A percentile compares a stretch with the other conserved stretches of the same genome.
These are phyloP conservation scores for Clarias platycephalus DNA, from an alignment of 2,797 vertebrate species.

Conservation along the genomic window DNA sequence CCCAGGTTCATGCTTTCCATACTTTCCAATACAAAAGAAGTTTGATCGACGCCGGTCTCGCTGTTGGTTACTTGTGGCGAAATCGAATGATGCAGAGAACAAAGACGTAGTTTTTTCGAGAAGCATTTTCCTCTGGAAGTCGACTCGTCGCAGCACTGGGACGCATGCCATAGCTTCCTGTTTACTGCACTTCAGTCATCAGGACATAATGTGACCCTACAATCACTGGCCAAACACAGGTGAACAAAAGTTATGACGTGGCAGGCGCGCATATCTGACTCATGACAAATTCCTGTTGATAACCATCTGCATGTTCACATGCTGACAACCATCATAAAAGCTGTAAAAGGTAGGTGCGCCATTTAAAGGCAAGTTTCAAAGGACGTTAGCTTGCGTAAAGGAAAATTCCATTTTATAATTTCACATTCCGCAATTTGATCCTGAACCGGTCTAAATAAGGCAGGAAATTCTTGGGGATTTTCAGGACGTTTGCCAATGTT, in stretches of 20 bases:
- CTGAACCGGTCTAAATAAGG: too few relatives aligned
- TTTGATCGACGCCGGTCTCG: conserved; percentile 16
- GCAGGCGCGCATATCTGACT: neutral
- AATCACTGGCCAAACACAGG: conserved; percentile 2
- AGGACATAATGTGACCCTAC: neutral
- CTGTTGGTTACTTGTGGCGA: conserved; percentile 35
- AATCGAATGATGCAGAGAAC: conserved; percentile 16
- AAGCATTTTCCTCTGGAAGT: conserved; percentile 41
- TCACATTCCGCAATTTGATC: too few relatives aligned
- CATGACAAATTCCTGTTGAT: conserved; percentile 17
- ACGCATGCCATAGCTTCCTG: conserved; percentile 39
- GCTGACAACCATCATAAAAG: neutral
- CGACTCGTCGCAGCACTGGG: conserved; percentile 46
- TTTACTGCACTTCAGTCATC: conserved; percentile 32
- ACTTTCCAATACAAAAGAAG: neutral
- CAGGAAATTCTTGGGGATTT: too few relatives aligned
- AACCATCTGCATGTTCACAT: neutral
- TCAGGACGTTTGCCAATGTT: too few relatives aligned
- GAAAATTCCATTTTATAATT: too few relatives aligned
- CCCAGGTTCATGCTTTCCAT: neutral
- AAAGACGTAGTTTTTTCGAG: conserved; percentile 21
- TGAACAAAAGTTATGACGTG: conserved; percentile 16
- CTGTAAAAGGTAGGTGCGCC: neutral
- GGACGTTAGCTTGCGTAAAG: neutral
- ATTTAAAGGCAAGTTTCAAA: neutral